Conservation (phyloP, 2,888 invertebrate species). For the Timema cristinae region DNA sequence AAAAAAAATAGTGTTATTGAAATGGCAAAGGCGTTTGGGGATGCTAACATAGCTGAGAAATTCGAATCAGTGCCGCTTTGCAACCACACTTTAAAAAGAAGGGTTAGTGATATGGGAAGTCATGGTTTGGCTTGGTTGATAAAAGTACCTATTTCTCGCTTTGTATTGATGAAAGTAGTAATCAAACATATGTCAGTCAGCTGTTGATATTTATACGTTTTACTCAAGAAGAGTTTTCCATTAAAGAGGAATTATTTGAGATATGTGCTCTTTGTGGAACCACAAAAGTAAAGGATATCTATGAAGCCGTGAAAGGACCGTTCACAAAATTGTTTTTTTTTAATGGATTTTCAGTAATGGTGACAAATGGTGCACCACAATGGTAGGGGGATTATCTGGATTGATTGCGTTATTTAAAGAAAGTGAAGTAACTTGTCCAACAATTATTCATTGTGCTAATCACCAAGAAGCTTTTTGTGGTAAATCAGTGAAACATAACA, state of each 20-base stretch:
- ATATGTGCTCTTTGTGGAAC: slow-evolving; percentile 10
- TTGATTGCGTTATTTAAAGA: neutral
- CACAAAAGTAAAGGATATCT: slow-evolving; percentile 11
- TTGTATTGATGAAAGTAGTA: slow-evolving; percentile 4
- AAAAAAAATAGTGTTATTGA: neutral
- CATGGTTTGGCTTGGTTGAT: neutral
- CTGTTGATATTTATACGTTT: neutral
- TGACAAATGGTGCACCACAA: slow-evolving; percentile 15
- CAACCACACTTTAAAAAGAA: slow-evolving; percentile 10
- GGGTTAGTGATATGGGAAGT: neutral
- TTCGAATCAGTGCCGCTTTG: neutral
- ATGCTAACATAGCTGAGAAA: slow-evolving; percentile 1
- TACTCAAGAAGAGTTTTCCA: slow-evolving; percentile 8
- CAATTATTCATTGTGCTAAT: too few relatives aligned
- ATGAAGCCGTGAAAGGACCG: neutral
- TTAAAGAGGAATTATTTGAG: slow-evolving; percentile 15
- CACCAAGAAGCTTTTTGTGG: slow-evolving; percentile 18
- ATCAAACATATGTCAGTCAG: slow-evolving; percentile 9
- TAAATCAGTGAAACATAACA: slow-evolving; percentile 11
- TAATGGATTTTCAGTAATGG: neutral
- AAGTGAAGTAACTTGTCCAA: neutral
- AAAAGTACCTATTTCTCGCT: too few relatives aligned
- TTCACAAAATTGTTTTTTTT: neutral
- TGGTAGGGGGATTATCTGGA: slow-evolving; percentile 10
- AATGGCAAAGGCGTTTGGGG: neutral